Evolutionary conservation across 2,113 vertebrate species (phyloP), one percentile per base, ranked within the genome.

Genomic region (Toxostoma redivivum): DNA sequence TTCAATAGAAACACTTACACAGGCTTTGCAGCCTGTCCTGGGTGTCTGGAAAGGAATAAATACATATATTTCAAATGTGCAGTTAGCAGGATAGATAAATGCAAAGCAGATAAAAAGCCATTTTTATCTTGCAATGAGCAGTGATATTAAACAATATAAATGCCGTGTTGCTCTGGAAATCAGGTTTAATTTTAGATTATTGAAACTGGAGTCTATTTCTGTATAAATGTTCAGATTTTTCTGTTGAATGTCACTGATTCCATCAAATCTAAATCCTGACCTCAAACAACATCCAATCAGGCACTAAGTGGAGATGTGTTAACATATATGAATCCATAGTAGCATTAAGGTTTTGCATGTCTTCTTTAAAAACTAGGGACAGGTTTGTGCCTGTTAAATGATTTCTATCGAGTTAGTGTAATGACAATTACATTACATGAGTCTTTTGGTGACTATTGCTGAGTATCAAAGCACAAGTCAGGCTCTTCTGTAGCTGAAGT

Each of bases 151-250:
- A 56, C 35, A 64, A 24, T 17, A 6, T 4, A 71, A 88, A 33
- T 40, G 7, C 35, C 47, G 21, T 22, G 22, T 25, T 86, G 31
- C 44, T 62, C 61, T 85, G 66, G 62, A 92, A 92, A 38, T 44
- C 27, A 66, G 33, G 15, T 50, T 83, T 40, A 57, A 33, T 24
- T 89, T 91, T 66, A 89, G 69, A 45, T 81, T 90, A 50, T 40
- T 92, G 31, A 60, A 74, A 3, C 30, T 73, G 12, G 38, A 42
- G 12, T 47, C 35, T 60, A 42, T 67, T 88, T 92, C 35, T 81
- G 53, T 60, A 35, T 20, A 74, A 88, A 93, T 33, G 38, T 54
- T 50, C 44, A 54, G 42, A 33, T 72, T 85, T 86, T 92, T 81
- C 66, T 71, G 20, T 51, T 33, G 62, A n/a, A 54, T 61, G 44